These are phyloP conservation scores for Sarotherodon lohbergeri DNA, from an alignment of 2,113 vertebrate species.

Conservation along the genomic window DNA sequence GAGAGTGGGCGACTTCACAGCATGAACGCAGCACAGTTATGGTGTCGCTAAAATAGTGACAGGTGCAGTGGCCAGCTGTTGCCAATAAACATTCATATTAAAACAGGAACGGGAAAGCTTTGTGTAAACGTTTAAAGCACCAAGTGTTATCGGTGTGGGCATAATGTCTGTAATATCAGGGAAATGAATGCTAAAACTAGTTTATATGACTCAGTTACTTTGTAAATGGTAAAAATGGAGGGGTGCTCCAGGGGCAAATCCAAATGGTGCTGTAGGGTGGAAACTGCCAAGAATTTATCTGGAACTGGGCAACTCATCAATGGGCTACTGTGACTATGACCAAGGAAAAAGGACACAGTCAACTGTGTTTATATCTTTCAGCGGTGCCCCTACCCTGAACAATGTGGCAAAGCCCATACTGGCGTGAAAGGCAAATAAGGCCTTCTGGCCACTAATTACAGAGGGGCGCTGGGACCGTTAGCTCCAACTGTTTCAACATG, in stretches of 20 bases:
- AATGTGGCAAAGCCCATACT: not conserved
- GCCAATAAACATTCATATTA: slow-evolving; percentile 34
- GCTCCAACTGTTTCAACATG: slow-evolving; percentile 14
- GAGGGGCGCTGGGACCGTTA: slow-evolving; percentile 4
- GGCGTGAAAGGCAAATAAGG: slow-evolving; percentile 23
- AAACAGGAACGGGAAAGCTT: slow-evolving; percentile 11
- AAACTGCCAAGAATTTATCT: not conserved
- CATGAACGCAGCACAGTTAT: not conserved
- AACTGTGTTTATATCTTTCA: slow-evolving; percentile 14
- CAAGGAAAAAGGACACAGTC: not conserved
- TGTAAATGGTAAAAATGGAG: not conserved
- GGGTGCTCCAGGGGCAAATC: not conserved
- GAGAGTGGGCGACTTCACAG: slow-evolving; percentile 5
- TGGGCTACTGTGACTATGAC: not conserved
- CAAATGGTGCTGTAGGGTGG: not conserved
- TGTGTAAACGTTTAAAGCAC: not conserved
- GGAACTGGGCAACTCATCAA: not conserved
- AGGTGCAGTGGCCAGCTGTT: slow-evolving; percentile 44
- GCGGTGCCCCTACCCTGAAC: not conserved
- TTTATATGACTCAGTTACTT: not conserved
- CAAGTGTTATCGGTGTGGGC: not conserved
- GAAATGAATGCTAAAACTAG: not conserved
- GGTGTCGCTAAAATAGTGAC: slow-evolving; percentile 20
- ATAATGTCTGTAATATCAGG: not conserved
- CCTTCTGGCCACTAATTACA: slow-evolving; percentile 24